phyloP scores from a whole-genome alignment of 2,797 vertebrate species.

The Ctenochaetus hawaiiensis region DNA sequence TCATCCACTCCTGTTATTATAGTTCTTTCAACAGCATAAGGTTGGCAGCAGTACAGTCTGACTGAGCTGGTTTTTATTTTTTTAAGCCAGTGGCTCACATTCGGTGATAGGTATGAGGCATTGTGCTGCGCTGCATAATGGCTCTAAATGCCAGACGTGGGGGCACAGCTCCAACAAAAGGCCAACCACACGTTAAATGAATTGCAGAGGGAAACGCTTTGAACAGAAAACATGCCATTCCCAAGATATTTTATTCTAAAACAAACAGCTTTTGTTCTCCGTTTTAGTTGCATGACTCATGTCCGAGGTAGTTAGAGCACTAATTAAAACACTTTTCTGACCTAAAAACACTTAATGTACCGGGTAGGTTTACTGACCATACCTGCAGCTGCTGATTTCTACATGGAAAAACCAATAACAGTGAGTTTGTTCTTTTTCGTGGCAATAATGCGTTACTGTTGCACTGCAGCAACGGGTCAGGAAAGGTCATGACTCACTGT shows the following conservation, averaged over 20 bases:
- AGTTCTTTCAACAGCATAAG: not conserved
- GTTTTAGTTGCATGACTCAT: slow-evolving; percentile 19
- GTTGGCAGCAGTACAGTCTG: slow-evolving; percentile 10
- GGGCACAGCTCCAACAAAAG: slow-evolving; percentile 9
- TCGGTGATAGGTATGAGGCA: slow-evolving; percentile 22
- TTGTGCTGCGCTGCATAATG: slow-evolving; percentile 33
- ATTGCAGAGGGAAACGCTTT: slow-evolving; percentile 29
- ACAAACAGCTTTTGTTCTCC: slow-evolving; percentile 32
- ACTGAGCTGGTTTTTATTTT: slow-evolving; percentile 21
- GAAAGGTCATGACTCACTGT: slow-evolving; percentile 5
- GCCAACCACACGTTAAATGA: slow-evolving; percentile 15
- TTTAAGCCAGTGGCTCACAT: slow-evolving; percentile 32
- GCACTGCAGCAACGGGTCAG: not conserved
- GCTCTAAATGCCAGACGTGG: slow-evolving; percentile 37
- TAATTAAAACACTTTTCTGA: slow-evolving; percentile 3
- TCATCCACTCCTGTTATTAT: slow-evolving; percentile 2
- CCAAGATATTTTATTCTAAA: slow-evolving; percentile 20
- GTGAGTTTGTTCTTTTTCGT: not conserved
- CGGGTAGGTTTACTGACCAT: not conserved
- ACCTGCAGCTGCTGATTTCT: not conserved
- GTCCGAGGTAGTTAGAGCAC: slow-evolving; percentile 3
- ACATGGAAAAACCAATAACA: not conserved
- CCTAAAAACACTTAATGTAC: not conserved
- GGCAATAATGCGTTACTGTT: not conserved
- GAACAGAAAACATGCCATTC: slow-evolving; percentile 18